Evolutionary conservation across 2,797 vertebrate species (phyloP).

Genomic region (Gymnoscopelus braueri): DNA sequence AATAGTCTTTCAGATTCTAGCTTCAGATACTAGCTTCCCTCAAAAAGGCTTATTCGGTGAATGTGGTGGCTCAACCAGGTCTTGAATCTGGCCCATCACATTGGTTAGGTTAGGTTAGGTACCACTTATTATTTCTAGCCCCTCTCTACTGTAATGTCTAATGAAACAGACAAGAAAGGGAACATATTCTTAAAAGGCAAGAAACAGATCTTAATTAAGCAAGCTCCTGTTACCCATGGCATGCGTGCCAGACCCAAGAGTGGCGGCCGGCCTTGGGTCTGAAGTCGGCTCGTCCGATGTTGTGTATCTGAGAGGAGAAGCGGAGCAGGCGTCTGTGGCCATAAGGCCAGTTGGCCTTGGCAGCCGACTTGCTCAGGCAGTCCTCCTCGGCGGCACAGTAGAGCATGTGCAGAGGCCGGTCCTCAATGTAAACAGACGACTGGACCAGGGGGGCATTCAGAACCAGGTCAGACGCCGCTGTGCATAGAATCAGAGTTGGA

Average conservation of each 20-base stretch:
- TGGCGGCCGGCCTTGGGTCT: slow-evolving; percentile 95
- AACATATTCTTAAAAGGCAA: no score
- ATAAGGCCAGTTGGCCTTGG: slow-evolving; percentile 95
- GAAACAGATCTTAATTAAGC: no score
- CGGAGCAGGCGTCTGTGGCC: slow-evolving; percentile 95
- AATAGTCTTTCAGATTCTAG: no score
- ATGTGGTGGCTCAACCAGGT: no score
- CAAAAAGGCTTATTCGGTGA: no score
- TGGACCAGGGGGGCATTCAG: slow-evolving; percentile 91
- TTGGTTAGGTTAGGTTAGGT: no score
- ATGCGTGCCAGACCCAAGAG: slow-evolving; percentile 99
- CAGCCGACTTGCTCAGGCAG: slow-evolving; percentile 91
- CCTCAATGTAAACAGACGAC: slow-evolving; percentile 96
- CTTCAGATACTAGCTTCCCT: no score
- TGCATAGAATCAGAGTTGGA: background rate
- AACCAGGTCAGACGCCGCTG: slow-evolving; percentile 94
- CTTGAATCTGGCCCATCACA: no score
- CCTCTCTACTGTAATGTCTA: no score
- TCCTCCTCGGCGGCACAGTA: slow-evolving; percentile 97
- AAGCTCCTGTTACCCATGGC: slow-evolving; percentile 86
- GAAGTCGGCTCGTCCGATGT: slow-evolving; percentile 94
- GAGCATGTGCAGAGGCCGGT: slow-evolving; percentile 96
- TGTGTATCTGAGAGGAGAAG: slow-evolving; percentile 98
- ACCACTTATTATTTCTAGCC: no score
- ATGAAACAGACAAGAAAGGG: no score